Base-by-base conservation (phyloP, 2,113 vertebrate species). In the Sturnus vulgaris region DNA sequence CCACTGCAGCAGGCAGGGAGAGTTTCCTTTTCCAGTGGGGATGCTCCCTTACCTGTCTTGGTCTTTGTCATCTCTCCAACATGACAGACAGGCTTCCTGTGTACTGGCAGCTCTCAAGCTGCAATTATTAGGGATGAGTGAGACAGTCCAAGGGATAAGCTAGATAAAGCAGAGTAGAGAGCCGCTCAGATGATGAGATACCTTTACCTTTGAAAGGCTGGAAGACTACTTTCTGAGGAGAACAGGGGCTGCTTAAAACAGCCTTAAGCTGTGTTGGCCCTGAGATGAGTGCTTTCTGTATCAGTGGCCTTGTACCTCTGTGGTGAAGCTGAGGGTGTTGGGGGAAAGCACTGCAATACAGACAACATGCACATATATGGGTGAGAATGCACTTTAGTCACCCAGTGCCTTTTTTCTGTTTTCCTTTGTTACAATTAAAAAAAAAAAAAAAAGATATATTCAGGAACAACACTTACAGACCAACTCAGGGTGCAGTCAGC, bases 21-120 rank as follows among this genome's bases (percentile, higher is more conserved):
- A 65, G 27, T 76, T 93, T 30, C 14, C 46, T 31, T 82, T 68
- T 78, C 66, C n/a, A 9, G 3, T 3, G 2, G 11, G 24, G 44
- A 33, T 68, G 33, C 9, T 80, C 9, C 42, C 30, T 70, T 11
- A 25, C 49, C 64, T 49, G 10, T 80, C n/a, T 39, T 11, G 9
- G 40, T 82, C 75, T 85, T 94, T 73, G 79, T 88, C 52, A 66
- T 63, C 57, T 85, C 66, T 78, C 42, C 88, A 85, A 27, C 47
- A 63, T 79, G 65, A 86, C 61, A 77, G 56, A 39, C 44, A 83
- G 71, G 27, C 18, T 78, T 73, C 24, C 35, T 47, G n/a, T 9
- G 31, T 50, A 28, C 17, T 37, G 25, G 12, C 22, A 63, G 15
- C 12, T 69, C 40, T 81, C 60, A 71, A 18, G 12, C 33, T 85